phyloP scores from a whole-genome alignment of 2,888 invertebrate species.

The Vanessa cardui region DNA sequence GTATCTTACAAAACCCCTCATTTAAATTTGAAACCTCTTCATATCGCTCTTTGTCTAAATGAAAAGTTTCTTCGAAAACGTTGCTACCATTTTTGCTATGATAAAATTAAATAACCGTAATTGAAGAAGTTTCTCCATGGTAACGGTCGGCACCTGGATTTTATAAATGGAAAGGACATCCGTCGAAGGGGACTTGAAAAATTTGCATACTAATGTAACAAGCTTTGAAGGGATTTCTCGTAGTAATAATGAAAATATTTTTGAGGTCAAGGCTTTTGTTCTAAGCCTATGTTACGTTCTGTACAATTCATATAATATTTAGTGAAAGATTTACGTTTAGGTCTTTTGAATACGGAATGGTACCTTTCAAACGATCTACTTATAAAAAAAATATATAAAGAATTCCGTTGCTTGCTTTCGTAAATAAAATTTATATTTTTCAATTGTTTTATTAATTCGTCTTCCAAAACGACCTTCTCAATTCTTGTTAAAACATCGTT shows the following conservation, averaged over 20 bases:
- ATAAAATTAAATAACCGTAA: conserved; percentile 23
- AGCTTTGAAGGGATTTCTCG: conserved; percentile 19
- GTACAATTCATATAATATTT: not conserved
- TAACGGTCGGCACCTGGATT: conserved; percentile 65
- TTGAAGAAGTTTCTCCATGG: conserved; percentile 54
- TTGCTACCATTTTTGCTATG: not conserved
- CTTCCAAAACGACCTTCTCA: not conserved
- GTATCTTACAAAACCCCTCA: not conserved
- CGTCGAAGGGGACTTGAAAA: conserved; percentile 49
- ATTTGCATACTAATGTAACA: conserved; percentile 70
- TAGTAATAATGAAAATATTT: conserved; percentile 22
- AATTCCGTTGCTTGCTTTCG: too few relatives aligned
- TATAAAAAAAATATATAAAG: not conserved
- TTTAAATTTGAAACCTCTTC: not conserved
- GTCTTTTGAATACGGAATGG: not conserved
- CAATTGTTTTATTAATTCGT: too few relatives aligned
- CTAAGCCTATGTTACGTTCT: conserved; percentile 12
- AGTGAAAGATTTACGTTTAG: not conserved
- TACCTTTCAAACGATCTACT: not conserved
- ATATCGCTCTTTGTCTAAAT: not conserved
- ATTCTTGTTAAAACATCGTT: not conserved
- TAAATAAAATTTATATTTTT: too few relatives aligned
- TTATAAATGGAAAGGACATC: conserved; percentile 44
- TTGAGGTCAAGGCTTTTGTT: conserved; percentile 26
- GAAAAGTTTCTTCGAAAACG: not conserved